A percentile compares a stretch with the other conserved stretches of the same genome.
These are phyloP conservation scores for Platalea minor DNA, from an alignment of 2,797 vertebrate genomes.

Conservation along the genomic window DNA sequence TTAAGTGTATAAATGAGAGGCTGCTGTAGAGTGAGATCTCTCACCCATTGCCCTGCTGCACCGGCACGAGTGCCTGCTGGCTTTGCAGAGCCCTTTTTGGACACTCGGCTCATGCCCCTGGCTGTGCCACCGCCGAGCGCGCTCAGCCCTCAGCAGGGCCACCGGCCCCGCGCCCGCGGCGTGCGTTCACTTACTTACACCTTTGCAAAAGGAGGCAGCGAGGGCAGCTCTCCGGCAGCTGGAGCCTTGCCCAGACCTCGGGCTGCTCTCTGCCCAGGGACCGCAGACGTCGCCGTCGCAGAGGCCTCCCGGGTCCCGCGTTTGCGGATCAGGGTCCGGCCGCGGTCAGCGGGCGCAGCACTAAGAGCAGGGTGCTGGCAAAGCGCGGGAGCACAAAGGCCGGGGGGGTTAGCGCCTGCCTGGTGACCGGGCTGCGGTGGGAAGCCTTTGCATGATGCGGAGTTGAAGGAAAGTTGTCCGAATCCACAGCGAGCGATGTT, in stretches of 20 bases:
- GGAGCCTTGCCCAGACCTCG: neutral
- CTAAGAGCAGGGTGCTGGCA: neutral
- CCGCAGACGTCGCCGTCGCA: neutral
- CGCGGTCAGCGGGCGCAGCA: neutral
- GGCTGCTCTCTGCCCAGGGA: neutral
- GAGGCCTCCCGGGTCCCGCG: accelerated
- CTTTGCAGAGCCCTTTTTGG: neutral
- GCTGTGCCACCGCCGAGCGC: accelerated
- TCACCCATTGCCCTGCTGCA: neutral
- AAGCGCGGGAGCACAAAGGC: neutral
- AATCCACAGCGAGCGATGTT: accelerated
- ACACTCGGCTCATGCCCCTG: neutral
- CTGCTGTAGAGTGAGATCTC: neutral
- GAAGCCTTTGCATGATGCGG: neutral
- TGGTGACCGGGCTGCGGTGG: neutral
- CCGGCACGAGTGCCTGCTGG: accelerated
- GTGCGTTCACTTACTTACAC: no score
- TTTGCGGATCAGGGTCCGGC: neutral
- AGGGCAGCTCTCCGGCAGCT: neutral
- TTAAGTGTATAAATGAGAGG: neutral
- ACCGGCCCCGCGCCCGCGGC: accelerated
- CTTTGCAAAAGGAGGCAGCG: neutral
- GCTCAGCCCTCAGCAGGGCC: neutral
- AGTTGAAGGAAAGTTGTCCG: neutral
- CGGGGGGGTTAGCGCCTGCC: neutral